Percentiles rank a stretch among this genome's conserved stretches.
Evolutionary conservation across 2,888 invertebrate genomes (phyloP).

Genomic region (Atrina japonica): DNA sequence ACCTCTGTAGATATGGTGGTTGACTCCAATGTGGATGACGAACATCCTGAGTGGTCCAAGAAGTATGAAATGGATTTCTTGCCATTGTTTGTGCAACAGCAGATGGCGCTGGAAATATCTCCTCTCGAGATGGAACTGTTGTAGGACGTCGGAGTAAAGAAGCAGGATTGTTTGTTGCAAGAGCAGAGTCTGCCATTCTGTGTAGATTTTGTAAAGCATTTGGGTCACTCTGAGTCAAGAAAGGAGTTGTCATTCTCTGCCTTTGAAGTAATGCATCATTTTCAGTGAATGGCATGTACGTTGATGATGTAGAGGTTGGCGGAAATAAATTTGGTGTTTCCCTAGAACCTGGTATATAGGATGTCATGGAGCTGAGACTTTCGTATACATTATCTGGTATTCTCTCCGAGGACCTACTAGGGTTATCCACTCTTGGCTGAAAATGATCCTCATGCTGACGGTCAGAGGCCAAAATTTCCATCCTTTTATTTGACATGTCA

Average conservation of each 20-base stretch:
- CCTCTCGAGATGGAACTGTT: constrained; percentile 67
- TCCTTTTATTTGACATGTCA: constrained; percentile 67
- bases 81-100: constrained; percentile 70
- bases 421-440: constrained; percentile 50
- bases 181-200: constrained; percentile 66
- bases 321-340: constrained; percentile 48
- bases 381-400: constrained; percentile 53
- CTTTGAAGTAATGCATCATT: constrained; percentile 72
- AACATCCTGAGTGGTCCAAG: constrained; percentile 72
- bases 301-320: constrained; percentile 44
- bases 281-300: constrained; percentile 69
- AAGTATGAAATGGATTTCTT: constrained; percentile 72
- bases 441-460: constrained; percentile 62
- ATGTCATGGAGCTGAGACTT: constrained; percentile 37
- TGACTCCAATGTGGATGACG: constrained; percentile 72
- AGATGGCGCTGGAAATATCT: constrained; percentile 64
- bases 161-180: constrained; percentile 61
- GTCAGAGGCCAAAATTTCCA: constrained; percentile 68
- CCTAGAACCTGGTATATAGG: constrained; percentile 48
- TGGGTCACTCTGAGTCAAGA: constrained; percentile 61
- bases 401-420: constrained; percentile 53
- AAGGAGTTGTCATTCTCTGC: constrained; percentile 70
- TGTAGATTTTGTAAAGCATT: constrained; percentile 65
- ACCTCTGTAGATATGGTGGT: constrained; percentile 67
- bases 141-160: constrained; percentile 64